These are phyloP conservation scores for Deladenus siricidicola DNA, from an alignment of 2,888 invertebrate species.

Conservation along the genomic window DNA sequence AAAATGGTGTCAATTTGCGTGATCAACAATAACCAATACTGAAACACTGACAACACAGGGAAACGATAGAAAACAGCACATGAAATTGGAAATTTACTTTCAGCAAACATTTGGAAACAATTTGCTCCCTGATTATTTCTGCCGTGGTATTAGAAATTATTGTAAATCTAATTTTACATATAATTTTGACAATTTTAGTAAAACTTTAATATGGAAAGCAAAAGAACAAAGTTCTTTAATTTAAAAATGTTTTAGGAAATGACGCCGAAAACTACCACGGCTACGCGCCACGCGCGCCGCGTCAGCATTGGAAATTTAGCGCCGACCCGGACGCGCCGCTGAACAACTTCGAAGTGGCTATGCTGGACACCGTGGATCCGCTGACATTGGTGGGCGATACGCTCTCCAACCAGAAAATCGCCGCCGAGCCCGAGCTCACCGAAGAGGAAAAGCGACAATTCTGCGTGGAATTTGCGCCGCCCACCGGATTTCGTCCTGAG, in stretches of 20 bases:
- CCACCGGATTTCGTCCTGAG: conserved; percentile 42
- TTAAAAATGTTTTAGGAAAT: neutral
- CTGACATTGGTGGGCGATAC: conserved; percentile 29
- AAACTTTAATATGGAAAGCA: conserved; percentile 5
- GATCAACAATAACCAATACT: too few relatives aligned
- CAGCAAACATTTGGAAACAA: too few relatives aligned
- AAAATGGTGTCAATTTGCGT: too few relatives aligned
- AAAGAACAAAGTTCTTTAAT: neutral
- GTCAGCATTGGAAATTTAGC: conserved; percentile 40
- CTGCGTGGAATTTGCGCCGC: conserved; percentile 41
- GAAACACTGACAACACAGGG: too few relatives aligned
- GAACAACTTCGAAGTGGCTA: conserved; percentile 27
- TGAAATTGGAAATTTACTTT: too few relatives aligned
- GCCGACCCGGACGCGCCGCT: conserved; percentile 42
- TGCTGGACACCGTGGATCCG: conserved; percentile 13
- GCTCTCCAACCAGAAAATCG: conserved; percentile 44
- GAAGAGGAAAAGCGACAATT: conserved; percentile 39
- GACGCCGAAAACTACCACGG: conserved; percentile 39
- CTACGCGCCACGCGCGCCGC: conserved; percentile 45
- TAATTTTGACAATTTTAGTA: too few relatives aligned
- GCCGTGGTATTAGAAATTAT: too few relatives aligned
- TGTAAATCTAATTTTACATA: too few relatives aligned
- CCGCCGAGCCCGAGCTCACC: conserved; percentile 23
- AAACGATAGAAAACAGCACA: too few relatives aligned
- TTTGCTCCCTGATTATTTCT: too few relatives aligned